Conservation (phyloP, 2,113 vertebrate species). For the Hippoglossus stenolepis region DNA sequence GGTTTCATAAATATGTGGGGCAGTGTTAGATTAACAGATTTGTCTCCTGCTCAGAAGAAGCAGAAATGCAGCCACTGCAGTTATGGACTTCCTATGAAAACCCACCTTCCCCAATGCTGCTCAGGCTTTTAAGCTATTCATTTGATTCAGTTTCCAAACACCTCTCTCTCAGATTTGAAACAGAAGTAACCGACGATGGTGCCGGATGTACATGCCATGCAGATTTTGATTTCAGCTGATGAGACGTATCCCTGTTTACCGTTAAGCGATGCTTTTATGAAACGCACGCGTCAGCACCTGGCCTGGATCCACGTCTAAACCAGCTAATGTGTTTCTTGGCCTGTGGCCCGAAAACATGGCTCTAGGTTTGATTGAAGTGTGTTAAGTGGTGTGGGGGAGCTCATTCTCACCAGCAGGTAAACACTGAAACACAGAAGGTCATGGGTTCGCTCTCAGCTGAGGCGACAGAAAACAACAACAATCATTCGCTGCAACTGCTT, state of each 20-base stretch:
- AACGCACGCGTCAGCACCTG: constrained; percentile 11
- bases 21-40: no score
- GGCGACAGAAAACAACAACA: not conserved
- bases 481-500: not conserved
- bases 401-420: not conserved
- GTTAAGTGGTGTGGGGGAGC: not conserved
- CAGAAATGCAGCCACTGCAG: no score
- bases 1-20: no score
- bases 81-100: no score
- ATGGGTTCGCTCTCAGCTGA: not conserved
- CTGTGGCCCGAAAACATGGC: not conserved
- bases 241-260: not conserved
- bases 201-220: not conserved
- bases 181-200: not conserved
- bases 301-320: not conserved
- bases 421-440: not conserved
- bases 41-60: not conserved
- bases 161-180: no score
- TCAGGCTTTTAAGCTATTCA: no score
- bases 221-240: constrained; percentile 3
- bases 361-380: constrained; percentile 11
- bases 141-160: no score
- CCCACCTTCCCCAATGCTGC: no score
- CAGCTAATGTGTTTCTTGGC: constrained; percentile 1
- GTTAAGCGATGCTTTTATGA: not conserved